phyloP scores from a whole-genome alignment of 2,113 vertebrate genomes.

The Perccottus glenii region DNA sequence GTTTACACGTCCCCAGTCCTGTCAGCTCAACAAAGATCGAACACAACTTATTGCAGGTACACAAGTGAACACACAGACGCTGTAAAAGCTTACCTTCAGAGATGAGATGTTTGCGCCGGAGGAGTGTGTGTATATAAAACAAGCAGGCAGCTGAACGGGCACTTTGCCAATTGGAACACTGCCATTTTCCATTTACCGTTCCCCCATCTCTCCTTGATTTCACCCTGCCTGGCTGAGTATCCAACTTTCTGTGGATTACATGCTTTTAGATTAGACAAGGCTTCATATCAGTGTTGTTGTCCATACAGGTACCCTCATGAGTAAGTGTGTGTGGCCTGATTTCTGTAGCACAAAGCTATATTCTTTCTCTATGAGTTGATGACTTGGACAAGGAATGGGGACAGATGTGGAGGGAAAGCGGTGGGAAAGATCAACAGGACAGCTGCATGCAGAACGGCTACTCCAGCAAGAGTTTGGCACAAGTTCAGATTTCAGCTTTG shows the following conservation, averaged over 20 bases:
- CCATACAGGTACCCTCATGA: slow-evolving; percentile 27
- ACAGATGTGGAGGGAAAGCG: slow-evolving; percentile 58
- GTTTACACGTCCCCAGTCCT: slow-evolving; percentile 62
- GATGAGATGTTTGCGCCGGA: slow-evolving; percentile 59
- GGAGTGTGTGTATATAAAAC: slow-evolving; percentile 62
- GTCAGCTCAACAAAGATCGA: slow-evolving; percentile 47
- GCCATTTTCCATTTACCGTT: slow-evolving; percentile 72
- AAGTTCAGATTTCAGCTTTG: slow-evolving; percentile 54
- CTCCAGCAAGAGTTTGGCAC: slow-evolving; percentile 63
- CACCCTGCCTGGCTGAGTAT: slow-evolving; percentile 44
- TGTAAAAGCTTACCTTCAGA: slow-evolving; percentile 29
- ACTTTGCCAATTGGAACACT: slow-evolving; percentile 67
- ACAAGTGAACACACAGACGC: slow-evolving; percentile 8
- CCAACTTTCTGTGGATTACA: slow-evolving; percentile 30
- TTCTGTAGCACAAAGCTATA: slow-evolving; percentile 5
- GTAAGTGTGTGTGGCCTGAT: slow-evolving; percentile 49
- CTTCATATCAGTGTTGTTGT: slow-evolving; percentile 15
- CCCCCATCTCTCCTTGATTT: slow-evolving; percentile 52
- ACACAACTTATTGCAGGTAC: slow-evolving; percentile 66
- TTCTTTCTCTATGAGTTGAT: slow-evolving; percentile 30
- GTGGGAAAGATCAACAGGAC: slow-evolving; percentile 60
- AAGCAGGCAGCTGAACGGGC: slow-evolving; percentile 67
- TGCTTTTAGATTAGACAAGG: slow-evolving; percentile 29
- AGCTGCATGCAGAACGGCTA: slow-evolving; percentile 63
- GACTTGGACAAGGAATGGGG: slow-evolving; percentile 41